phyloP scores from a whole-genome alignment of 2,113 vertebrate genomes.

The Australoheros scitulus region DNA sequence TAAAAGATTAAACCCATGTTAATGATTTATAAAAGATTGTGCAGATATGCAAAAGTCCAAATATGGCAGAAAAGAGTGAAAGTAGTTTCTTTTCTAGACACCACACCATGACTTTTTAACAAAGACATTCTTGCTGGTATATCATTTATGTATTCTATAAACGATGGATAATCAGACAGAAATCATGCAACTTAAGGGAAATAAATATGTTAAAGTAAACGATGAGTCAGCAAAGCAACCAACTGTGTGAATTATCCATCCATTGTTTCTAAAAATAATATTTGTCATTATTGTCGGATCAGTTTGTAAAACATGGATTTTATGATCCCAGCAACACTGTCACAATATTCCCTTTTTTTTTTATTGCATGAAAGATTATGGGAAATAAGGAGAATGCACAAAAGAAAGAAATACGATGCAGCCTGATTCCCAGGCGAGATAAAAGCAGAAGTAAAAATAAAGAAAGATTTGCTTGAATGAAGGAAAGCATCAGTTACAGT shows the following conservation, averaged over 20 bases:
- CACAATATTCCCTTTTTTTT: not conserved
- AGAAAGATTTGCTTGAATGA: not conserved
- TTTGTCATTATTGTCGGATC: not conserved
- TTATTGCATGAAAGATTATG: not conserved
- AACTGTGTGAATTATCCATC: not conserved
- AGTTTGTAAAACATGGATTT: not conserved
- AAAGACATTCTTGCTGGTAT: conserved; percentile 16
- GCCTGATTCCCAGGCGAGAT: not conserved
- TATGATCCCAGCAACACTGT: not conserved
- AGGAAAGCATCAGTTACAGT: not conserved
- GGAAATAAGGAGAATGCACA: not conserved
- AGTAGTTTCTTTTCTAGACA: not conserved
- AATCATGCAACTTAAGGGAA: not conserved
- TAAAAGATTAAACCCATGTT: not conserved
- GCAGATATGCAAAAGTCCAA: not conserved
- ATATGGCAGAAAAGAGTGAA: not conserved
- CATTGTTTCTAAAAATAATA: no score
- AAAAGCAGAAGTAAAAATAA: not conserved
- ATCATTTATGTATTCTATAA: not conserved
- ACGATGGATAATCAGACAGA: not conserved
- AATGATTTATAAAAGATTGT: conserved; percentile 8
- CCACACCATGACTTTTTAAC: not conserved
- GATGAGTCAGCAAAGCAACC: not conserved
- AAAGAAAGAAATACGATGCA: not conserved
- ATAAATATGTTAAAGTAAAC: not conserved